phyloP scores from a whole-genome alignment of 23 tunicate genomes.

The Clavelina lepadiformis region DNA sequence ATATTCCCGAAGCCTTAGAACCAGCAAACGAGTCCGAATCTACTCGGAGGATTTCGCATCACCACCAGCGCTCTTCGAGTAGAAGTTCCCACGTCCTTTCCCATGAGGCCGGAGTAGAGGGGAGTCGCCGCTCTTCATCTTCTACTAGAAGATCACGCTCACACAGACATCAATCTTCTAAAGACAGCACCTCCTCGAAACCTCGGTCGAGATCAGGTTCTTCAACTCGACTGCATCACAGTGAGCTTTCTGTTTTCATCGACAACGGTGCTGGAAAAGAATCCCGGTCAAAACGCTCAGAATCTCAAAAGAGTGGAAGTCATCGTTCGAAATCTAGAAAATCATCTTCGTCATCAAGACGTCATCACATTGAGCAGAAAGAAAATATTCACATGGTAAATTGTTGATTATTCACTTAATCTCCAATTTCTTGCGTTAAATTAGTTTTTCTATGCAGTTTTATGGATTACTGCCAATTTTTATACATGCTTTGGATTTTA shows the following conservation, averaged over 20 bases:
- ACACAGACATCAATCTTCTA: too few relatives aligned
- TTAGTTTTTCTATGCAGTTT: too few relatives aligned
- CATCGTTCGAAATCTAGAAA: too few relatives aligned
- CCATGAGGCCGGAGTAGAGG: neutral
- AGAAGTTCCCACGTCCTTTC: neutral
- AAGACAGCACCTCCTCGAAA: constrained; percentile 2
- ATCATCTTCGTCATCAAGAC: constrained; percentile 1
- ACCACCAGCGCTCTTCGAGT: neutral
- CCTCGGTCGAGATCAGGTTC: constrained; percentile 16
- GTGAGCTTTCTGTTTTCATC: constrained; percentile 10
- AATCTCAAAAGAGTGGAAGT: too few relatives aligned
- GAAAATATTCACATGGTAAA: constrained; percentile 10
- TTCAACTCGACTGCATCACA: constrained; percentile 2
- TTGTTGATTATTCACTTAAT: too few relatives aligned
- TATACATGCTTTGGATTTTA: neutral
- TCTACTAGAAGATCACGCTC: too few relatives aligned
- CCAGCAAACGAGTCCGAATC: neutral
- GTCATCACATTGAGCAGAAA: constrained; percentile 4
- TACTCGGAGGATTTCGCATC: neutral
- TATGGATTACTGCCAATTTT: too few relatives aligned
- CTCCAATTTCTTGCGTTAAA: too few relatives aligned
- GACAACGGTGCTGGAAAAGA: too few relatives aligned
- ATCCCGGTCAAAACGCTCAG: too few relatives aligned
- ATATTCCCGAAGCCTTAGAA: neutral
- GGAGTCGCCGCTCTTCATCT: too few relatives aligned